phyloP scores from a whole-genome alignment of 2,797 vertebrate species.

The Centropyge bicolor region DNA sequence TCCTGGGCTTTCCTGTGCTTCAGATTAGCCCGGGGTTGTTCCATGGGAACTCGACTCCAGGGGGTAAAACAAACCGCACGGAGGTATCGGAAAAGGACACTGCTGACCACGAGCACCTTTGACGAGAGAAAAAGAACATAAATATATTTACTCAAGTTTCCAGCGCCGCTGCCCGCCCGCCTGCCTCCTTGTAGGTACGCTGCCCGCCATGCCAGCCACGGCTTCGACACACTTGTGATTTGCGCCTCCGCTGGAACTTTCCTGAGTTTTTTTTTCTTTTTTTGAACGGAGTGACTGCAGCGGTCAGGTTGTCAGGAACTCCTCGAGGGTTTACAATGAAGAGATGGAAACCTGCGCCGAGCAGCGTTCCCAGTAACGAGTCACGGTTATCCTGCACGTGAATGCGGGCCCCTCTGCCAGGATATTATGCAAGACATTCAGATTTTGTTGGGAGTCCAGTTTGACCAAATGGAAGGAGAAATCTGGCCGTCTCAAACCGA shows the following conservation, averaged over 20 bases:
- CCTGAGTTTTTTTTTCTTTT: slow-evolving; percentile 53
- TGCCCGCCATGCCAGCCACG: slow-evolving; percentile 53
- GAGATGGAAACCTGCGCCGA: slow-evolving; percentile 69
- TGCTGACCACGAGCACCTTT: slow-evolving; percentile 59
- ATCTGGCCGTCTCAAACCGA: background rate
- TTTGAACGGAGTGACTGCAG: slow-evolving; percentile 65
- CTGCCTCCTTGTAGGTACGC: slow-evolving; percentile 52
- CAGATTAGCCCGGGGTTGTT: slow-evolving; percentile 66
- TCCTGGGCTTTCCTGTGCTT: slow-evolving; percentile 56
- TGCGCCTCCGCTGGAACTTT: slow-evolving; percentile 82
- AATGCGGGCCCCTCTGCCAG: slow-evolving; percentile 40
- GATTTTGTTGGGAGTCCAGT: slow-evolving; percentile 32
- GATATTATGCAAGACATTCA: slow-evolving; percentile 54
- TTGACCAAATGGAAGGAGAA: slow-evolving; percentile 53
- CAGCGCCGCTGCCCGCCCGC: slow-evolving; percentile 37
- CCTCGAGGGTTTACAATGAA: slow-evolving; percentile 59
- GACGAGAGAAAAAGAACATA: slow-evolving; percentile 66
- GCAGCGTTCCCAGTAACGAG: slow-evolving; percentile 34
- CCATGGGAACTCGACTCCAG: slow-evolving; percentile 66
- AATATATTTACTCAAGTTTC: slow-evolving; percentile 82
- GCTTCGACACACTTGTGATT: slow-evolving; percentile 73
- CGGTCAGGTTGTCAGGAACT: slow-evolving; percentile 68
- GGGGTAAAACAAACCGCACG: slow-evolving; percentile 59
- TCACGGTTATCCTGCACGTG: slow-evolving; percentile 55
- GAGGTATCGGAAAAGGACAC: slow-evolving; percentile 73